Conservation (phyloP, 1,140 invertebrate genomes). For the Diuraphis noxia region DNA sequence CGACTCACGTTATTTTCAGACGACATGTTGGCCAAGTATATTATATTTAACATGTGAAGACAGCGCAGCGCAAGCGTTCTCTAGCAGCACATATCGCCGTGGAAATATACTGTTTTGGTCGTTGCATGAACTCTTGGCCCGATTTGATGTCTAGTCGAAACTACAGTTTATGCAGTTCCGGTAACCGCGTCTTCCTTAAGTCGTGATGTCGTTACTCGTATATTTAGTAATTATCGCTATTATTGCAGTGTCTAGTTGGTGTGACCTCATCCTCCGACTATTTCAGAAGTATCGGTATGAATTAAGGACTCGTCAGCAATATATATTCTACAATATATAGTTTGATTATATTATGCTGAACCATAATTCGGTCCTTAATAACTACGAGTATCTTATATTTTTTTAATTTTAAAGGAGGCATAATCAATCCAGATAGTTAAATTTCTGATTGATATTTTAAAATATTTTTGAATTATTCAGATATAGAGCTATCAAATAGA, state of each 20-base stretch:
- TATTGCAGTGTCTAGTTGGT: not conserved
- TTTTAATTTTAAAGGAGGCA: too few species aligned
- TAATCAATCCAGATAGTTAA: too few species aligned
- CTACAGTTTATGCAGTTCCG: not conserved
- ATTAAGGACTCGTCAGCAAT: not conserved
- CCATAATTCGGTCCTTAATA: too few species aligned
- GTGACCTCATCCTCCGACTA: not conserved
- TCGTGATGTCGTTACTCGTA: not conserved
- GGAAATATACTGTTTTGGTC: not conserved
- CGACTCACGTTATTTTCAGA: not conserved
- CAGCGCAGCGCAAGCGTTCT: too few species aligned
- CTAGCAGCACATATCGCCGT: too few species aligned
- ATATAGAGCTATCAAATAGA: too few species aligned
- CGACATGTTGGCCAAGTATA: not conserved
- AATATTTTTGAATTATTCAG: too few species aligned
- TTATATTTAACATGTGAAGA: not conserved
- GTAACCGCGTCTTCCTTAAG: not conserved
- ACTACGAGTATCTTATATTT: too few species aligned
- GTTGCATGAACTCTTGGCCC: slow-evolving; percentile 14
- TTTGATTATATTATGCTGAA: too few species aligned
- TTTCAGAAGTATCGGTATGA: not conserved
- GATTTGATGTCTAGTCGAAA: not conserved
- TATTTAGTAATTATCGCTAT: not conserved
- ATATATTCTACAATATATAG: too few species aligned
- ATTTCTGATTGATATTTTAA: too few species aligned